phyloP scores from a whole-genome alignment of 2,797 vertebrate species.

The Chrosomus eos region DNA sequence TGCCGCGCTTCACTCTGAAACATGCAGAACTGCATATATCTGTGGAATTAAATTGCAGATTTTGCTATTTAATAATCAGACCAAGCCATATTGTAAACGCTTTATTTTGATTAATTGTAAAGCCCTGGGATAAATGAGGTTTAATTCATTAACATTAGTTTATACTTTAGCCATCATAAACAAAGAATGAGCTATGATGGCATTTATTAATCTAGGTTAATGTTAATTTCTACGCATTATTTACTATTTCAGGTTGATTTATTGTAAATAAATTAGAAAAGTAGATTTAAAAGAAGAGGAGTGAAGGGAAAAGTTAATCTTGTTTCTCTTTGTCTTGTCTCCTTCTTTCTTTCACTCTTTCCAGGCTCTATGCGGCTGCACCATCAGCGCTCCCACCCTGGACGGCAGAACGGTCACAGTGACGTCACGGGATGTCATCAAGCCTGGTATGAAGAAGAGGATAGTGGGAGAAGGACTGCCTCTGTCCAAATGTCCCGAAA shows the following conservation, averaged over 20 bases:
- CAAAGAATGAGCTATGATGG: neutral
- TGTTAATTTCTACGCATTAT: neutral
- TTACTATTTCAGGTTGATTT: neutral
- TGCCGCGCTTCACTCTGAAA: too few species aligned
- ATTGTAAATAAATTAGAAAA: neutral
- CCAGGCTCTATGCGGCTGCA: slow-evolving; percentile 90
- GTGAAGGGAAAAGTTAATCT: neutral
- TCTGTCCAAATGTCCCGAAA: slow-evolving; percentile 86
- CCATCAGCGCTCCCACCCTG: slow-evolving; percentile 86
- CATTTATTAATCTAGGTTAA: neutral
- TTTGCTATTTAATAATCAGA: neutral
- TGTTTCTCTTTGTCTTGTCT: neutral
- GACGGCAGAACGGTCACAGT: slow-evolving; percentile 88
- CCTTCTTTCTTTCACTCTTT: neutral
- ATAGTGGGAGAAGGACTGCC: slow-evolving; percentile 89
- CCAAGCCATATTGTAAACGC: too few species aligned
- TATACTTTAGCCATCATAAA: too few species aligned
- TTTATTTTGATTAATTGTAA: too few species aligned
- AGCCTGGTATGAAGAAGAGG: slow-evolving; percentile 87
- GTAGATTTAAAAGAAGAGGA: neutral
- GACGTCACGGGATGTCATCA: slow-evolving; percentile 87
- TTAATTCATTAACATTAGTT: too few species aligned
- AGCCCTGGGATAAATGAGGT: too few species aligned
- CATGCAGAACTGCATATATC: neutral
- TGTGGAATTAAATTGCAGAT: neutral